These are phyloP conservation scores for Bruchidius siliquastri DNA, from an alignment of 2,888 invertebrate species.

Conservation along the genomic window DNA sequence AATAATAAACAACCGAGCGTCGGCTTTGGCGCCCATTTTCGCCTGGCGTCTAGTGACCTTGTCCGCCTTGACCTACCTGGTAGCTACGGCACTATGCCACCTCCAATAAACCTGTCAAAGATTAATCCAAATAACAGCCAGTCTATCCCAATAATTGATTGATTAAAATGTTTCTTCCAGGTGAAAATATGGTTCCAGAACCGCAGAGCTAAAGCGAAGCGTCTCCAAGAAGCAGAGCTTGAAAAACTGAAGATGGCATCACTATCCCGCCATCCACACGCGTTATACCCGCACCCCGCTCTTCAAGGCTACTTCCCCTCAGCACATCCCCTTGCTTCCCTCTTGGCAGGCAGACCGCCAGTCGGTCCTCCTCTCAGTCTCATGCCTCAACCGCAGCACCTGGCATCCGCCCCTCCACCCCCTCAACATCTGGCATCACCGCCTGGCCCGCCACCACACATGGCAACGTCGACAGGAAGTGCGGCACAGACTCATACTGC, in stretches of 20 bases:
- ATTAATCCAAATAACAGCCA: not conserved
- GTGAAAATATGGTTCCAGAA: slow-evolving; percentile 95
- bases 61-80: too few species aligned
- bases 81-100: too few species aligned
- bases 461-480: slow-evolving; percentile 40
- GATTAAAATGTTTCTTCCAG: slow-evolving; percentile 44
- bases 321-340: slow-evolving; percentile 53
- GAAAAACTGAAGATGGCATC: slow-evolving; percentile 89
- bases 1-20: too few species aligned
- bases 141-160: not conserved
- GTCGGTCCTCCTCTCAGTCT: slow-evolving; percentile 45
- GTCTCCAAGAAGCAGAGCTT: slow-evolving; percentile 94
- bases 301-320: slow-evolving; percentile 62
- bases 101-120: too few species aligned
- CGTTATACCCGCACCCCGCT: slow-evolving; percentile 56
- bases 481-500: slow-evolving; percentile 21
- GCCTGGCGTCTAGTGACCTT: too few species aligned
- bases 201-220: slow-evolving; percentile 92
- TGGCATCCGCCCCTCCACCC: slow-evolving; percentile 17
- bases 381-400: slow-evolving; percentile 46
- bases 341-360: slow-evolving; percentile 47
- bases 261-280: slow-evolving; percentile 57
- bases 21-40: too few species aligned
- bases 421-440: slow-evolving; percentile 50
- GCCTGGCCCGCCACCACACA: slow-evolving; percentile 44